Percentiles rank a stretch among this genome's conserved stretches.
These are phyloP conservation scores for Lagothrix lagotricha DNA, from an alignment of 2,797 vertebrate species.

Conservation along the genomic window DNA sequence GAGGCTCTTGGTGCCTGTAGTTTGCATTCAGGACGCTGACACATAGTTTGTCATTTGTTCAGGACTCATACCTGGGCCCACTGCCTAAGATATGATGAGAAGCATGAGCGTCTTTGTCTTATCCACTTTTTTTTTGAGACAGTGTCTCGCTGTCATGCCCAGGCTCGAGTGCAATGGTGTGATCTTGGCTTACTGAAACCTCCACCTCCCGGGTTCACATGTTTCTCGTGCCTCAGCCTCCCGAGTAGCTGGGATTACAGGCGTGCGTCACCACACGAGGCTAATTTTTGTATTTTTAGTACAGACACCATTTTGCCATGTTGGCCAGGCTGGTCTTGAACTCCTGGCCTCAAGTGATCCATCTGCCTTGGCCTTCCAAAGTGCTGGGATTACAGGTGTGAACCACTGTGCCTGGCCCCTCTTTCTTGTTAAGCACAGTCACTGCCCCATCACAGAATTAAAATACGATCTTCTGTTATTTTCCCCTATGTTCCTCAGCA, in stretches of 20 bases:
- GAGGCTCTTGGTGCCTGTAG: neutral
- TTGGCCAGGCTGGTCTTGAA: neutral
- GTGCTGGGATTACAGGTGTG: neutral
- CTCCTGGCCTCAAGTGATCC: neutral
- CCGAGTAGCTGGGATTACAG: neutral
- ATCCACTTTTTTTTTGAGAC: neutral
- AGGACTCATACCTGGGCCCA: neutral
- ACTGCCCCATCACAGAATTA: neutral
- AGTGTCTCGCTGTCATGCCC: neutral
- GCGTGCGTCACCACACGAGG: rapidly evolving
- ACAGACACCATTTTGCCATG: neutral
- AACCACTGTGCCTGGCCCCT: neutral
- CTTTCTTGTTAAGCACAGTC: neutral
- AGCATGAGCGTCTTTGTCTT: neutral
- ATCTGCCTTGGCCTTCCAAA: neutral
- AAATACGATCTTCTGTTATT: neutral
- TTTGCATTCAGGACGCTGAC: neutral
- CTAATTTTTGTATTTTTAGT: neutral
- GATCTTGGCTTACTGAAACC: neutral
- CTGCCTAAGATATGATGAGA: neutral
- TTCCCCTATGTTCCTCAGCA: neutral
- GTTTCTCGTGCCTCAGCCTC: neutral
- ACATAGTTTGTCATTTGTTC: neutral
- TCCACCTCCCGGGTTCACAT: neutral
- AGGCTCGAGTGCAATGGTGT: neutral